A percentile compares a stretch with the other conserved stretches of the same genome.
Conservation (phyloP, 1,140 invertebrate genomes). For the Saccostrea glomerata region DNA sequence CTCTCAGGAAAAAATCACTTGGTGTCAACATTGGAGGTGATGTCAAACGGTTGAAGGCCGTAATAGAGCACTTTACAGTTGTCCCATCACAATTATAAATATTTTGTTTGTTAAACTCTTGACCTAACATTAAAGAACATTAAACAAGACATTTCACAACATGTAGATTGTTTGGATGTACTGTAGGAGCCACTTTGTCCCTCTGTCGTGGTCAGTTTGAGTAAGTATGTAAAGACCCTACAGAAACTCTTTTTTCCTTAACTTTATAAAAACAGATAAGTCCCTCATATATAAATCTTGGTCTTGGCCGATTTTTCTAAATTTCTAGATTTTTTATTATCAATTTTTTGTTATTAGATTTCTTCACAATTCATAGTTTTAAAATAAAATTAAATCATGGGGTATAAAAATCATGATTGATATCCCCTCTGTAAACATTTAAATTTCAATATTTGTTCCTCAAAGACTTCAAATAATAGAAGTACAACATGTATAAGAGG, state of each 20-base stretch:
- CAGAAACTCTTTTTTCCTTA: too few species aligned
- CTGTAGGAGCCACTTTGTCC: not conserved
- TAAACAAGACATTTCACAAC: slow-evolving; percentile 7
- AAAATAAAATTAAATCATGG: too few species aligned
- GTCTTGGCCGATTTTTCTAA: too few species aligned
- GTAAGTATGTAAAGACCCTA: not conserved
- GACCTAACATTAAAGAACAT: slow-evolving; percentile 34
- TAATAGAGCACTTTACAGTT: not conserved
- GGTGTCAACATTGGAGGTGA: not conserved
- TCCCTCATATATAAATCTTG: too few species aligned
- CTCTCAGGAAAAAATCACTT: slow-evolving; percentile 32
- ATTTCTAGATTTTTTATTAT: too few species aligned
- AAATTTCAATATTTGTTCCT: too few species aligned
- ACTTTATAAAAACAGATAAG: too few species aligned
- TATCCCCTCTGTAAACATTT: too few species aligned
- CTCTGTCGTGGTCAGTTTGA: not conserved
- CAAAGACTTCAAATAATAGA: too few species aligned
- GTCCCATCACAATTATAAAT: slow-evolving; percentile 21
- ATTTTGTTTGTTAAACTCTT: slow-evolving; percentile 32
- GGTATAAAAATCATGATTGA: too few species aligned
- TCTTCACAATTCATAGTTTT: too few species aligned
- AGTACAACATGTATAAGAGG: not conserved
- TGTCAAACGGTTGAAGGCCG: not conserved
- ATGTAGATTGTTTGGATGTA: not conserved
- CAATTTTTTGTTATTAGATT: too few species aligned